phyloP scores from a whole-genome alignment of 2,797 vertebrate species.

The Streptopelia turtur region DNA sequence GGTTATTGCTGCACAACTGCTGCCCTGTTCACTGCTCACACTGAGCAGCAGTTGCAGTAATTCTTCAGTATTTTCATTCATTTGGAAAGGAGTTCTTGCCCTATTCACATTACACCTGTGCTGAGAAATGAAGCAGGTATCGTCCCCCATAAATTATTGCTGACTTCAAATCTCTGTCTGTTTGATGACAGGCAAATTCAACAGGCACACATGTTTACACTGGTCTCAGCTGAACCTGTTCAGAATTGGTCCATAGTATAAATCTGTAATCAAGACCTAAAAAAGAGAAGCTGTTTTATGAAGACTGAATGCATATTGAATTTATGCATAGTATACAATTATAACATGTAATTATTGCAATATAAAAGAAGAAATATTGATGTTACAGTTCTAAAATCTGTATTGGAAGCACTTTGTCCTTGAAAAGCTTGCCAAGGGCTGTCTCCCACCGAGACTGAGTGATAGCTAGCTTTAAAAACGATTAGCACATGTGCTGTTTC shows the following conservation, averaged over 20 bases:
- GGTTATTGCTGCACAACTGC: not conserved
- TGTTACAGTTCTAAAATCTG: not conserved
- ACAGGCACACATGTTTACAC: not conserved
- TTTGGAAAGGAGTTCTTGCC: not conserved
- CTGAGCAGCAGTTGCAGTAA: not conserved
- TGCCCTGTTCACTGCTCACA: not conserved
- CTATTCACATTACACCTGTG: not conserved
- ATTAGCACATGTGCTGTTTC: conserved; percentile 2
- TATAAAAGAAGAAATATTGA: not conserved
- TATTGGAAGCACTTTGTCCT: conserved; percentile 22
- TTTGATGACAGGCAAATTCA: not conserved
- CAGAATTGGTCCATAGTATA: not conserved
- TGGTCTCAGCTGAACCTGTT: not conserved
- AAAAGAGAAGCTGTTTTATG: not conserved
- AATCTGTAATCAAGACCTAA: not conserved
- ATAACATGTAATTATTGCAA: not conserved
- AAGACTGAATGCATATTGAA: not conserved
- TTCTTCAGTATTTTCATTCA: not conserved
- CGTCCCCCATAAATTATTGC: not conserved
- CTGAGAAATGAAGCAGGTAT: not conserved
- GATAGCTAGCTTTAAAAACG: conserved; percentile 30
- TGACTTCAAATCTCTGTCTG: not conserved
- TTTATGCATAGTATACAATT: not conserved
- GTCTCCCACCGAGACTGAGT: not conserved
- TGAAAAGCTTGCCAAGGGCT: conserved; percentile 30